Base-by-base conservation (phyloP, 35 echinoderm and acorn worm species). In the Chiridota heheva region DNA sequence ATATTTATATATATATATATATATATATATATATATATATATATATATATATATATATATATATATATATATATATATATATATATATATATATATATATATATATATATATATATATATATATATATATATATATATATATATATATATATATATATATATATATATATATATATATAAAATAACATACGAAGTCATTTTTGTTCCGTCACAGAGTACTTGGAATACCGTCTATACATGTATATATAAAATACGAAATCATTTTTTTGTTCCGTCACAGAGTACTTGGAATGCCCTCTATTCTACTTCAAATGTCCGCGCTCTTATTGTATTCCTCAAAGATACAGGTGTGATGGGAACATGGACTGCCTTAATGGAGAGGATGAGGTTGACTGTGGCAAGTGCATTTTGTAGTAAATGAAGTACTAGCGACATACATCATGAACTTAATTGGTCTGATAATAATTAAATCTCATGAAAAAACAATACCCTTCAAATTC, bases 301-400 rank as follows among this genome's bases (percentile, higher is more conserved):
- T 22, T 36, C 66, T 70, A 48, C 25, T 87, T 75, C 17, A 92
- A 92, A 69, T 92, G 89, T 53, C 89, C 89, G 6, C 40, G 58
- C 17, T 81, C 83, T 10, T 92, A 92, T 47, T 92, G 89, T 40
- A 87, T 92, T 42, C 89, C 89, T 20, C 8, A 78, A 1, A 13
- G 72, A 29, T 80, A 81, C 3, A 44, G 89, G 33, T 92, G 89
- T 73, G 67, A 92, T 36, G 56, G 34, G 2, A 40, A 40, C 5
- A 2, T 5, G 30, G 89, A 92, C 47, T 92, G 89, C 57, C 66
- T 76, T 0, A 18, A 74, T 10, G 76, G 83, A 40, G 90, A 82
- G 25, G 90, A 92, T 58, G 90, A 92, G 57, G 4, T 32, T 13
- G 6, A 64, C 13, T 92, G 90, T 53, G 77, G 90, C 87, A 63